phyloP scores from a whole-genome alignment of 2,888 invertebrate genomes.

The Parochlus steinenii region DNA sequence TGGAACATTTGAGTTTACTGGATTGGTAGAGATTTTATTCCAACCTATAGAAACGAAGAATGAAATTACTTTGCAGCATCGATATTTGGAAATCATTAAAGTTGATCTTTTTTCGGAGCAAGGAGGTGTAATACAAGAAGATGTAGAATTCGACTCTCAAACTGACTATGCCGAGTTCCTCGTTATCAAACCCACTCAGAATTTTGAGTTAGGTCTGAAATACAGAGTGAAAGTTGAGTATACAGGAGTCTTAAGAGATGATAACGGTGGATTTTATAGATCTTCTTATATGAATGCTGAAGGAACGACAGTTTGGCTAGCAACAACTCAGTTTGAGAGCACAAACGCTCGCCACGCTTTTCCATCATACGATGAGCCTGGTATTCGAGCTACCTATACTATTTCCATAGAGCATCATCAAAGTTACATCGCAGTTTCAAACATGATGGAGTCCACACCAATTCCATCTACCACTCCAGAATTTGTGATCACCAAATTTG shows the following conservation, averaged over 20 bases:
- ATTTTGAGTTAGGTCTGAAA: too few relatives aligned
- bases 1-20: too few relatives aligned
- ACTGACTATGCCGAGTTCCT: too few relatives aligned
- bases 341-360: constrained; percentile 57
- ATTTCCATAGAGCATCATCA: constrained; percentile 2
- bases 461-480: constrained; percentile 13
- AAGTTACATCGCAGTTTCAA: constrained; percentile 6
- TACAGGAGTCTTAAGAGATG: constrained; percentile 36
- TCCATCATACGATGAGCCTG: constrained; percentile 37
- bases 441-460: constrained; percentile 13
- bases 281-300: constrained; percentile 32
- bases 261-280: constrained; percentile 47
- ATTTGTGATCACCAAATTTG: constrained; percentile 20
- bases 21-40: too few relatives aligned
- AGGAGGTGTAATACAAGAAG: too few relatives aligned
- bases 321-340: constrained; percentile 56
- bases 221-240: too few relatives aligned
- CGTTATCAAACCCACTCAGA: too few relatives aligned
- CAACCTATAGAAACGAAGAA: too few relatives aligned
- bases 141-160: too few relatives aligned
- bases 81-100: too few relatives aligned
- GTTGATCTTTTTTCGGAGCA: too few relatives aligned
- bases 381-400: constrained; percentile 6
- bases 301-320: constrained; percentile 31
- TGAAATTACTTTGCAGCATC: too few relatives aligned